Evolutionary conservation across 2,888 invertebrate species (phyloP).

Genomic region (Nymphalis c-album): DNA sequence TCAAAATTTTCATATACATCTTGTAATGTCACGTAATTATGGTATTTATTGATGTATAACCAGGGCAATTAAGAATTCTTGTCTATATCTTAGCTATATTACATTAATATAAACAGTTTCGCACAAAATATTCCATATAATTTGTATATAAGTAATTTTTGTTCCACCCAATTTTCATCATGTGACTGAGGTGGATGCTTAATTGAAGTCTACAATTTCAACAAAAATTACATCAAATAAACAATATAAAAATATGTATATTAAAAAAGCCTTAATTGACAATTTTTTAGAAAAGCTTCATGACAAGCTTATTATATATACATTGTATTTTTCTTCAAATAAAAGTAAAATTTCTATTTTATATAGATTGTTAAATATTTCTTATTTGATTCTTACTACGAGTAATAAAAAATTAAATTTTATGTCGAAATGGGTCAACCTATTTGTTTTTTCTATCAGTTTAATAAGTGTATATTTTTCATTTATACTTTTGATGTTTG

Average conservation of each 20-base stretch:
- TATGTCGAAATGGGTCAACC: background rate
- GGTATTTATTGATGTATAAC: slow-evolving; percentile 13
- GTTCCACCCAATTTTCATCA: slow-evolving; percentile 37
- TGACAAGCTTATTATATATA: no score
- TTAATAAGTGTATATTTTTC: no score
- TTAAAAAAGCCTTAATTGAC: no score
- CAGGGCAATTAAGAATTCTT: no score
- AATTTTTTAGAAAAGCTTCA: no score
- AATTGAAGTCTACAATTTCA: background rate
- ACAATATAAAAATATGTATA: background rate
- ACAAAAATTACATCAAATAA: background rate
- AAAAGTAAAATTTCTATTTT: no score
- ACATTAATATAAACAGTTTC: background rate
- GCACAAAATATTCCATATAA: background rate
- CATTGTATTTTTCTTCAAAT: no score
- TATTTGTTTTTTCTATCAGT: background rate
- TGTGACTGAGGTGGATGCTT: slow-evolving; percentile 35
- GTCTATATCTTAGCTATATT: background rate
- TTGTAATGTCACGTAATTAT: slow-evolving; percentile 37
- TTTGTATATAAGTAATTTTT: background rate
- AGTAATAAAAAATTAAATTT: background rate
- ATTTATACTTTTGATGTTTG: no score
- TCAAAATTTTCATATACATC: slow-evolving; percentile 17
- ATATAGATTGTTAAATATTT: background rate
- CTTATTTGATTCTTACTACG: background rate